A percentile compares a stretch with the other conserved stretches of the same genome.
phyloP scores from a whole-genome alignment of 2,797 vertebrate genomes.

The Eremophila alpestris region DNA sequence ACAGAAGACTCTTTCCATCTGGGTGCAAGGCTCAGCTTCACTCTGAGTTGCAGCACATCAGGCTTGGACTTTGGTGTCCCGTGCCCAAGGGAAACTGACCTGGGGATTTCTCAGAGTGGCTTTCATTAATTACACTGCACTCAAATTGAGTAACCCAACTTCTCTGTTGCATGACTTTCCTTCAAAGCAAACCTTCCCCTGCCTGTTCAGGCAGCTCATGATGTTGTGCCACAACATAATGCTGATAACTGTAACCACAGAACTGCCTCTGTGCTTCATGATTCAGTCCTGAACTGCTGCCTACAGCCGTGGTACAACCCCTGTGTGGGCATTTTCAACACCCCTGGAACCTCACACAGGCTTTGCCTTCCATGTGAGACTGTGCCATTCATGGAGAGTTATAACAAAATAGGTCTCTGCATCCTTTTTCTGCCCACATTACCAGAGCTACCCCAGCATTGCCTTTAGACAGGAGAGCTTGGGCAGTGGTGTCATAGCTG shows the following conservation, averaged over 20 bases:
- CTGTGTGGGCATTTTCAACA: background rate
- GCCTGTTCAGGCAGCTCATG: background rate
- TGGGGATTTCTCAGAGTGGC: background rate
- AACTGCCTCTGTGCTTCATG: background rate
- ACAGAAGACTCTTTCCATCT: background rate
- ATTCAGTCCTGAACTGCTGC: background rate
- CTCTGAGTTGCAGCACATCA: background rate
- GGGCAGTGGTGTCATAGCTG: background rate
- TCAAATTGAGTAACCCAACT: background rate
- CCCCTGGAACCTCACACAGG: background rate
- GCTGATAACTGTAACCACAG: background rate
- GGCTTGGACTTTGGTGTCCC: background rate
- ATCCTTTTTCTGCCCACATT: background rate
- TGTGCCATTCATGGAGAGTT: background rate
- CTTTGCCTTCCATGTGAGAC: background rate
- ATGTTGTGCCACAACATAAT: background rate
- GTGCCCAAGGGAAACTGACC: background rate
- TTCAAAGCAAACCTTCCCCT: background rate
- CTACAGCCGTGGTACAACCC: background rate
- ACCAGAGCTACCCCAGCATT: background rate
- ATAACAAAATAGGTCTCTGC: background rate
- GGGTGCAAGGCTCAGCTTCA: rapidly evolving
- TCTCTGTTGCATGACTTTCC: background rate
- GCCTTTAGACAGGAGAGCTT: background rate
- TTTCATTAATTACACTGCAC: background rate